Evolutionary conservation across 2,113 vertebrate genomes (phyloP).

Genomic region (Corynorhinus townsendii): DNA sequence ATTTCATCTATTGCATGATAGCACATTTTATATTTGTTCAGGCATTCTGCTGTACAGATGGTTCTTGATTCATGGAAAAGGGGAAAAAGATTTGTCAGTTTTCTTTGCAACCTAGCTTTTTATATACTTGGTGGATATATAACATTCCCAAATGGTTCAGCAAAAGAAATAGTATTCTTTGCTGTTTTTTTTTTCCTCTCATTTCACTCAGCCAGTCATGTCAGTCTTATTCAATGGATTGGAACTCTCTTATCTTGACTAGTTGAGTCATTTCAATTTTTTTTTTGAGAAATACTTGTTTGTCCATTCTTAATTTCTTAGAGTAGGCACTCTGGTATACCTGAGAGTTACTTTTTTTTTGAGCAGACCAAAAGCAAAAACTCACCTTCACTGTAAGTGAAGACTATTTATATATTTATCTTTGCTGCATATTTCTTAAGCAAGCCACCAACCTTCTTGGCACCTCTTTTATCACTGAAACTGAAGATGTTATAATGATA

Average conservation of each 20-base stretch:
- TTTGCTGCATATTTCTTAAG: background rate
- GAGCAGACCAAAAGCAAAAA: background rate
- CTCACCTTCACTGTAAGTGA: background rate
- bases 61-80: conserved; percentile 42
- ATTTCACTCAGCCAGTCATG: conserved; percentile 45
- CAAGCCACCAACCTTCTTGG: background rate
- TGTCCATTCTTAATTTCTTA: background rate
- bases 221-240: background rate
- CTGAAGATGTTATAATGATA: background rate
- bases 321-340: background rate
- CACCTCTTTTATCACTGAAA: background rate
- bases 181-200: conserved; percentile 13
- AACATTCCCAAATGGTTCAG: conserved; percentile 20
- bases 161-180: conserved; percentile 32
- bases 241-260: background rate
- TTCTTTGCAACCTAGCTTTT: conserved; percentile 42
- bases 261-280: background rate
- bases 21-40: conserved; percentile 22
- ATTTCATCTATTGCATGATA: background rate
- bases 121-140: conserved; percentile 30
- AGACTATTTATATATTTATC: background rate
- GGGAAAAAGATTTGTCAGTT: conserved; percentile 1
- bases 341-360: background rate
- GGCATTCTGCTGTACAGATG: conserved; percentile 39
- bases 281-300: conserved; percentile 11